Evolutionary conservation across 2,797 vertebrate species (phyloP).

Genomic region (Coccyzus lansbergi): DNA sequence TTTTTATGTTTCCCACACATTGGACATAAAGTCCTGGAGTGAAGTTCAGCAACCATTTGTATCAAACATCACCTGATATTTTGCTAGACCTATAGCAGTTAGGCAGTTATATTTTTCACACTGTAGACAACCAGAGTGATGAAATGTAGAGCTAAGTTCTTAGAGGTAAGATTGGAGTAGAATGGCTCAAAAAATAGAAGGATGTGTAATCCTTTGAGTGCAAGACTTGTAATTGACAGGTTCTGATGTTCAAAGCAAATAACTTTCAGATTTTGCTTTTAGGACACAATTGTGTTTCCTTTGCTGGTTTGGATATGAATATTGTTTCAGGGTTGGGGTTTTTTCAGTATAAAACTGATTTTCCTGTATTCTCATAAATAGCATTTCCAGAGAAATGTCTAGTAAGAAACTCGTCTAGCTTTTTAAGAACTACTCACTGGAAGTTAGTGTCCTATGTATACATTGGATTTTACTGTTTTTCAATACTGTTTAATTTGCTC

Average conservation of each 20-base stretch:
- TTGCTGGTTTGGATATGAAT: background rate
- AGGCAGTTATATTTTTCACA: constrained; percentile 9
- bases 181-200: background rate
- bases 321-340: background rate
- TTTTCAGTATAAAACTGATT: background rate
- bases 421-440: background rate
- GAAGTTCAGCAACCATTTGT: constrained; percentile 82
- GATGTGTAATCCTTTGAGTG: background rate
- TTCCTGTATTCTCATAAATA: background rate
- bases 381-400: background rate
- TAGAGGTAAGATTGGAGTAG: background rate
- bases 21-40: constrained; percentile 78
- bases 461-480: no score
- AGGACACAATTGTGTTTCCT: background rate
- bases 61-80: constrained; percentile 83
- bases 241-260: background rate
- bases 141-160: constrained; percentile 73
- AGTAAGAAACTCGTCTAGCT: background rate
- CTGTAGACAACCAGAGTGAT: constrained; percentile 80
- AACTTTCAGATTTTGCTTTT: background rate
- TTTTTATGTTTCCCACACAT: constrained; percentile 81
- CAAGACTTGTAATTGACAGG: background rate
- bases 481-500: background rate
- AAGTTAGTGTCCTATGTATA: background rate
- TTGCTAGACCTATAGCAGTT: constrained; percentile 72